These are phyloP conservation scores for Lordiphosa clarofinis DNA, from an alignment of 1,140 invertebrate genomes.

Conservation along the genomic window DNA sequence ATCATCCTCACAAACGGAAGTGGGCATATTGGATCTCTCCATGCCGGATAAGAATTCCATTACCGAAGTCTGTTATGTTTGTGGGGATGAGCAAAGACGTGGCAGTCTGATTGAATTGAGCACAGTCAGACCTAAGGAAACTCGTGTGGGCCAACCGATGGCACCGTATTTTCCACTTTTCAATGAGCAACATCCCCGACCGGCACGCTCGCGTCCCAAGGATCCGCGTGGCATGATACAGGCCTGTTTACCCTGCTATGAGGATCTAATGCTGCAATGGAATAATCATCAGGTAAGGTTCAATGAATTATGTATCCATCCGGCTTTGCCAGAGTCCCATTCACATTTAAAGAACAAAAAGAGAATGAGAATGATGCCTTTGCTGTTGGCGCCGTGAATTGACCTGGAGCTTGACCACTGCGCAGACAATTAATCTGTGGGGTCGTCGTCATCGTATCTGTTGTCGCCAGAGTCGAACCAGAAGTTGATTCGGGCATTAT, in stretches of 20 bases:
- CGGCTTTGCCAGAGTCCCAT: too few relatives aligned
- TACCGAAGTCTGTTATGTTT: slow-evolving; percentile 93
- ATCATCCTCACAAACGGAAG: slow-evolving; percentile 65
- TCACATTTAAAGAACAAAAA: too few relatives aligned
- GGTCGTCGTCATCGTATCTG: slow-evolving; percentile 29
- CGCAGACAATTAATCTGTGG: slow-evolving; percentile 62
- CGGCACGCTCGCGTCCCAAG: slow-evolving; percentile 90
- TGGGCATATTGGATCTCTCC: slow-evolving; percentile 91
- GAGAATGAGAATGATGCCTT: slow-evolving; percentile 10
- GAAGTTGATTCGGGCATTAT: slow-evolving; percentile 37
- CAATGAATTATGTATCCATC: too few relatives aligned
- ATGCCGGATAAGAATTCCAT: slow-evolving; percentile 95
- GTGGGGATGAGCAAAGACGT: slow-evolving; percentile 91
- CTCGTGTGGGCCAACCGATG: slow-evolving; percentile 76
- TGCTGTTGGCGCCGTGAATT: slow-evolving; percentile 45
- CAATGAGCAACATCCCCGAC: slow-evolving; percentile 88
- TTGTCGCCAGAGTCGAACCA: slow-evolving; percentile 9
- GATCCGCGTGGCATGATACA: slow-evolving; percentile 89
- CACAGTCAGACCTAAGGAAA: slow-evolving; percentile 82
- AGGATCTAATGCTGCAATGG: slow-evolving; percentile 91
- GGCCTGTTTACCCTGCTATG: slow-evolving; percentile 89
- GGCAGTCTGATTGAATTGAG: slow-evolving; percentile 86
- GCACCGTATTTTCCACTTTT: slow-evolving; percentile 91
- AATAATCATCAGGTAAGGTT: slow-evolving; percentile 84
- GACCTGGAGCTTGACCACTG: slow-evolving; percentile 36